Conservation (phyloP, 2,797 vertebrate species). For the Tinamus major region DNA sequence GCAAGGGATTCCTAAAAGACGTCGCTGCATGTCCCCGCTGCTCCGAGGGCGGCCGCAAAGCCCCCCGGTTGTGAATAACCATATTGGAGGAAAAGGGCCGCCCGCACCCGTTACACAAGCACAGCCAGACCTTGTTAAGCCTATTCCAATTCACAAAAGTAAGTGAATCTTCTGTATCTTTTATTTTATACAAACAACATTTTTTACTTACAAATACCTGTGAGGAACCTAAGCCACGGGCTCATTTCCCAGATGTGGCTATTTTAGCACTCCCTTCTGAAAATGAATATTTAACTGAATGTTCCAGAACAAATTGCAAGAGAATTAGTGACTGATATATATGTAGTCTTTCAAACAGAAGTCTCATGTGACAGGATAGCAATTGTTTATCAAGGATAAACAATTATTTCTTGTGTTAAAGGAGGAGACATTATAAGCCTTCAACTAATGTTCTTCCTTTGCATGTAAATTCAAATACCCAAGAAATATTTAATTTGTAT, state of each 20-base stretch:
- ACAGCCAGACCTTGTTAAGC: constrained; percentile 79
- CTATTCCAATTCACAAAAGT: constrained; percentile 79
- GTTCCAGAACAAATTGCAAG: background rate
- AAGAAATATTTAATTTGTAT: background rate
- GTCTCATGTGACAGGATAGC: background rate
- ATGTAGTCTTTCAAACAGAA: background rate
- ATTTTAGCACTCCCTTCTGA: background rate
- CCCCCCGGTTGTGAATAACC: constrained; percentile 82
- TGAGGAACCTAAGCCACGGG: background rate
- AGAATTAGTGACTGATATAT: background rate
- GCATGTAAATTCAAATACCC: background rate
- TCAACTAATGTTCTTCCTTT: background rate
- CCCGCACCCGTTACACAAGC: constrained; percentile 69
- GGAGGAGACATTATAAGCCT: background rate
- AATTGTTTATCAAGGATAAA: background rate
- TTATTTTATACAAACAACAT: background rate
- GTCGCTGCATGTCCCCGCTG: constrained; percentile 93
- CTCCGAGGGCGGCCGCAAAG: constrained; percentile 87
- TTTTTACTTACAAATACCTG: background rate
- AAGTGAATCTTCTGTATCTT: constrained; percentile 24
- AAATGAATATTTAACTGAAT: background rate
- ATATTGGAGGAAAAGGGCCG: constrained; percentile 81
- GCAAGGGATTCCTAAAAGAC: constrained; percentile 90
- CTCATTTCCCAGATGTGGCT: background rate
- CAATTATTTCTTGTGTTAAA: background rate